phyloP scores from a whole-genome alignment of 2,888 invertebrate genomes.

The Megamerina dolium region DNA sequence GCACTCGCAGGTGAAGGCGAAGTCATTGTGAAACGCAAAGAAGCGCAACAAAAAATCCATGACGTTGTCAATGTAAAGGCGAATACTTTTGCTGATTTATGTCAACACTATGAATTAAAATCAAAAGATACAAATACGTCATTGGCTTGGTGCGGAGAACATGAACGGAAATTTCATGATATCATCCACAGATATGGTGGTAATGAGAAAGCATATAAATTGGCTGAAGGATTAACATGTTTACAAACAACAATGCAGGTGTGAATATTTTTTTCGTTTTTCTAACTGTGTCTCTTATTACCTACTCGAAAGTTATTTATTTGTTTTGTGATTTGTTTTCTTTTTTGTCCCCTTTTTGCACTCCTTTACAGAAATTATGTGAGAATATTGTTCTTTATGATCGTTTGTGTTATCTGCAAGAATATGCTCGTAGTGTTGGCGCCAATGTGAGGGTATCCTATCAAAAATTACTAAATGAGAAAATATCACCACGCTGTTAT shows the following conservation, averaged over 20 bases:
- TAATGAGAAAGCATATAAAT: conserved; percentile 33
- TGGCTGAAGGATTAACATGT: conserved; percentile 47
- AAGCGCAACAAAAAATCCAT: not conserved
- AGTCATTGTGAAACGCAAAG: conserved; percentile 28
- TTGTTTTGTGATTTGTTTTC: not conserved
- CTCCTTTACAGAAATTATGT: conserved; percentile 30
- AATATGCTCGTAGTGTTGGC: conserved; percentile 32
- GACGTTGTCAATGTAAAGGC: not conserved
- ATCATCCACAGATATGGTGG: conserved; percentile 25
- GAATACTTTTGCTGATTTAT: conserved; percentile 22
- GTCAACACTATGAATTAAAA: conserved; percentile 25
- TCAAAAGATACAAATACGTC: conserved; percentile 18
- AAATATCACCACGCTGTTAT: conserved; percentile 61
- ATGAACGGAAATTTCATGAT: conserved; percentile 22
- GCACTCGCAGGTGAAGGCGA: conserved; percentile 51
- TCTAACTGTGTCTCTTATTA: too few species aligned
- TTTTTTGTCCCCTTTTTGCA: not conserved
- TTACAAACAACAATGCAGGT: conserved; percentile 52
- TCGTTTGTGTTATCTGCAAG: conserved; percentile 51
- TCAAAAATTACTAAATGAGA: conserved; percentile 57
- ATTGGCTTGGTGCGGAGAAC: conserved; percentile 27
- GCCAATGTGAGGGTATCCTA: conserved; percentile 47
- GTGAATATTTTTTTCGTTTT: conserved; percentile 9
- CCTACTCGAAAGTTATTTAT: not conserved
- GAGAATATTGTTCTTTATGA: conserved; percentile 55